phyloP scores from a whole-genome alignment of 1,140 invertebrate species.

The Euura saliciscinereae region DNA sequence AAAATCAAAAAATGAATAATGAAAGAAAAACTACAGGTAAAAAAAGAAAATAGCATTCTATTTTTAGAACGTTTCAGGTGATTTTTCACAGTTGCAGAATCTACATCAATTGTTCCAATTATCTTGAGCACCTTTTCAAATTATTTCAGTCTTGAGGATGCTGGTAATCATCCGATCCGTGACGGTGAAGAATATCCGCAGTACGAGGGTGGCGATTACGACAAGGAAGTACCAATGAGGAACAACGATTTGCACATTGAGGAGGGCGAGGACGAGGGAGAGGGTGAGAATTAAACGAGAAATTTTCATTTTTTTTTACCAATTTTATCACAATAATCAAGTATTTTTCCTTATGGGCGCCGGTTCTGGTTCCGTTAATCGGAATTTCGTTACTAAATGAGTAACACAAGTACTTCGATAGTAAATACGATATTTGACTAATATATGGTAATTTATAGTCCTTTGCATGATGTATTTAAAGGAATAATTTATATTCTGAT shows the following conservation, averaged over 20 bases:
- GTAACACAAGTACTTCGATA: not conserved
- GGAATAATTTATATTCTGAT: no score
- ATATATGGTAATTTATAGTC: no score
- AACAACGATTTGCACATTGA: slow-evolving; percentile 46
- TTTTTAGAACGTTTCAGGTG: no score
- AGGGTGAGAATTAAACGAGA: slow-evolving; percentile 39
- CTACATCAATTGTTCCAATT: not conserved
- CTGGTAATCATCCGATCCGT: slow-evolving; percentile 28
- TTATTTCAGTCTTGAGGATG: slow-evolving; percentile 46
- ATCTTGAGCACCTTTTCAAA: slow-evolving; percentile 13
- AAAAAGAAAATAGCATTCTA: no score
- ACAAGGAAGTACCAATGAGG: slow-evolving; percentile 50
- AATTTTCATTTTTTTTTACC: not conserved
- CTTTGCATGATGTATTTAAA: no score
- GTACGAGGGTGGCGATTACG: slow-evolving; percentile 49
- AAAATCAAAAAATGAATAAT: no score
- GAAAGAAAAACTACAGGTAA: no score
- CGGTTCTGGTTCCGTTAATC: no score
- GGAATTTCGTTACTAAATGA: no score
- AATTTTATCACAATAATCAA: not conserved
- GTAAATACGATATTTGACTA: not conserved
- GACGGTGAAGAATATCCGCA: slow-evolving; percentile 47
- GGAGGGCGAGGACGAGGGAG: slow-evolving; percentile 53
- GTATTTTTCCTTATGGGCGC: not conserved
- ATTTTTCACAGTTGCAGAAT: no score